These are phyloP conservation scores for Brachionus angularis DNA, from an alignment of 1,140 invertebrate species.

Conservation along the genomic window DNA sequence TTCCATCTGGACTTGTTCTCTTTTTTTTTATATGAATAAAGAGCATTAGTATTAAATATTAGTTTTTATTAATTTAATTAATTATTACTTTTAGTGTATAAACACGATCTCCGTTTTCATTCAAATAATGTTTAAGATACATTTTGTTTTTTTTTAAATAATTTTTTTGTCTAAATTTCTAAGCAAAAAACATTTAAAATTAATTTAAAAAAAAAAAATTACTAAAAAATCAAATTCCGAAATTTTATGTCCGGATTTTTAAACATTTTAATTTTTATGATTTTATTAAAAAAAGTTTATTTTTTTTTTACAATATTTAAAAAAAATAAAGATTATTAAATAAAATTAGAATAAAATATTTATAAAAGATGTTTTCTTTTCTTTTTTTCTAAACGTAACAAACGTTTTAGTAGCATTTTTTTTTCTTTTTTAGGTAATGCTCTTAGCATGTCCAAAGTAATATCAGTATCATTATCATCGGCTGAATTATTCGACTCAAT, in stretches of 20 bases:
- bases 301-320: not conserved
- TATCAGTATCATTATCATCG: not conserved
- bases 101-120: slow-evolving; percentile 56
- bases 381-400: slow-evolving; percentile 15
- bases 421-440: slow-evolving; percentile 35
- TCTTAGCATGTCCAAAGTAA: slow-evolving; percentile 28
- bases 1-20: slow-evolving; percentile 70
- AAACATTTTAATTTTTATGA: not conserved
- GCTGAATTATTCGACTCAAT: not conserved
- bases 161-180: too few species aligned
- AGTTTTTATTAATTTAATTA: not conserved
- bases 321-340: slow-evolving; percentile 2
- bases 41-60: not conserved
- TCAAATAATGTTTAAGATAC: slow-evolving; percentile 59
- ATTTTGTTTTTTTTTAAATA: slow-evolving; percentile 47
- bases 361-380: not conserved
- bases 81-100: slow-evolving; percentile 56
- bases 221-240: not conserved
- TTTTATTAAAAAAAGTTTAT: too few species aligned
- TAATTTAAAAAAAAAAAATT: not conserved
- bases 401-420: slow-evolving; percentile 17
- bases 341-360: not conserved
- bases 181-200: too few species aligned
- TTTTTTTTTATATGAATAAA: slow-evolving; percentile 61
- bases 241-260: slow-evolving; percentile 10